phyloP scores from a whole-genome alignment of 2,113 vertebrate genomes.

The Elanoides forficatus region DNA sequence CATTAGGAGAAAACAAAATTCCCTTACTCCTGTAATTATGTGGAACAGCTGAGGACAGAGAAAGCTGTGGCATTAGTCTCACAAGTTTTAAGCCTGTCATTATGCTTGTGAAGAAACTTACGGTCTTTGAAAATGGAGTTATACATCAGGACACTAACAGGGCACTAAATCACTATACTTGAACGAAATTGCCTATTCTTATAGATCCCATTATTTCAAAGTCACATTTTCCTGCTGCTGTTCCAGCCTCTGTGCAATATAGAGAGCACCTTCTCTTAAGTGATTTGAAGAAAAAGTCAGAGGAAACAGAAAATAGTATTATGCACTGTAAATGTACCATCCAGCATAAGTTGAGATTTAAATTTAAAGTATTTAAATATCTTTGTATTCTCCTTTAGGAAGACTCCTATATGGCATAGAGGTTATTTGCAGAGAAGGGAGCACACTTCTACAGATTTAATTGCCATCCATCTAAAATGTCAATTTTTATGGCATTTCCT shows the following conservation, averaged over 20 bases:
- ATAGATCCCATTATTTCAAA: conserved; percentile 57
- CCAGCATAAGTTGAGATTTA: neutral
- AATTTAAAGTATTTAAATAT: neutral
- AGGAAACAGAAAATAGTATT: neutral
- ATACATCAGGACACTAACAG: conserved; percentile 59
- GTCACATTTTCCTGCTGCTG: conserved; percentile 39
- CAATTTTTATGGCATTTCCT: neutral
- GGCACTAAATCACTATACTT: conserved; percentile 63
- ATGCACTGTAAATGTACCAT: neutral
- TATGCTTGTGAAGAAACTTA: conserved; percentile 43
- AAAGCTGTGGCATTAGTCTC: conserved; percentile 26
- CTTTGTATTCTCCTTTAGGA: neutral
- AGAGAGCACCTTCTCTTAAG: neutral
- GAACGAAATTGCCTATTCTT: conserved; percentile 60
- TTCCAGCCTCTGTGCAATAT: neutral
- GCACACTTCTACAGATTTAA: neutral
- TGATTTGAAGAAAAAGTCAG: neutral
- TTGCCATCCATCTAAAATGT: neutral
- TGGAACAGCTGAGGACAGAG: conserved; percentile 38
- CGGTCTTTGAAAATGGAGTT: conserved; percentile 29
- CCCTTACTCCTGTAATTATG: conserved; percentile 31
- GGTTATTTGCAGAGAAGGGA: neutral
- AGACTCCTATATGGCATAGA: neutral
- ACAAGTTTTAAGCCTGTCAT: conserved; percentile 52
- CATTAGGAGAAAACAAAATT: conserved; percentile 1